These are phyloP conservation scores for Dicranocentrus wangi DNA, from an alignment of 2,888 invertebrate species.

Conservation along the genomic window DNA sequence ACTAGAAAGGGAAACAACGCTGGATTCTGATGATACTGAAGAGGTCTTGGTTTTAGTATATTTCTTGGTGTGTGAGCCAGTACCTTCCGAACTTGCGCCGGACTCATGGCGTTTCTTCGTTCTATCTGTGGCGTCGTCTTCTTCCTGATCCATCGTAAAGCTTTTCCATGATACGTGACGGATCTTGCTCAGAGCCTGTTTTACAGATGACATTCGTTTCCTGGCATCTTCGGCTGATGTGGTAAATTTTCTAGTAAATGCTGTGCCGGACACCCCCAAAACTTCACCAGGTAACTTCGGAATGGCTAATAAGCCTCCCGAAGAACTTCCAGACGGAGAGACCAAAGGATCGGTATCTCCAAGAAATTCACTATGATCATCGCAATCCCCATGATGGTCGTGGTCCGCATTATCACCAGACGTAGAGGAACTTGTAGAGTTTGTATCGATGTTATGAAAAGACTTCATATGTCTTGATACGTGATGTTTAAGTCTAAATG, in stretches of 20 bases:
- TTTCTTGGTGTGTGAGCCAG: background rate
- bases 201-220: constrained; percentile 19
- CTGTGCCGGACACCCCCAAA: background rate
- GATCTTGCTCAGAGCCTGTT: background rate
- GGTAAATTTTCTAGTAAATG: constrained; percentile 10
- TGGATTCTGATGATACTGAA: constrained; percentile 23
- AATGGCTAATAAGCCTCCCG: constrained; percentile 6
- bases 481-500: constrained; percentile 51
- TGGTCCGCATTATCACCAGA: constrained; percentile 24
- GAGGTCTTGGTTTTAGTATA: background rate
- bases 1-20: background rate
- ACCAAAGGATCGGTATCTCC: constrained; percentile 12
- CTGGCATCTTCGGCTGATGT: background rate
- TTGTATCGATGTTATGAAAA: constrained; percentile 49
- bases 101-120: background rate
- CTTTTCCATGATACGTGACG: constrained; percentile 4
- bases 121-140: background rate
- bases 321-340: constrained; percentile 16
- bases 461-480: constrained; percentile 48
- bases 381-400: background rate
- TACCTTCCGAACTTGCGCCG: background rate
- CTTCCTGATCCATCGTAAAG: no score
- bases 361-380: constrained; percentile 15
- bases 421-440: constrained; percentile 41
- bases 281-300: background rate